These are phyloP conservation scores for Dissostichus mawsoni DNA, from an alignment of 2,113 vertebrate genomes.

Conservation along the genomic window DNA sequence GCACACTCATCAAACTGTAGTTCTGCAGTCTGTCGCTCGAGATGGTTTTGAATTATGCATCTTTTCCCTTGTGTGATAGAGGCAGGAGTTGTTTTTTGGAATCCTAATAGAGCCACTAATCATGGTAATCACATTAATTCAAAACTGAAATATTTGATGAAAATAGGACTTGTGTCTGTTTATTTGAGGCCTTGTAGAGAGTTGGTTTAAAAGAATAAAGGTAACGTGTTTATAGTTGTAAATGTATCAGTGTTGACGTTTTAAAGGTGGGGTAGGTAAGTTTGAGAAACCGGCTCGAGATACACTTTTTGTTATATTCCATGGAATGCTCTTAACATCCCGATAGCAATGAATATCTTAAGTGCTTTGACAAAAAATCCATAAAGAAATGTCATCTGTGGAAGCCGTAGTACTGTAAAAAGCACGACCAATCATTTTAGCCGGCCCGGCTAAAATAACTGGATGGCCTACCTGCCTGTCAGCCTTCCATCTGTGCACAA, in stretches of 20 bases:
- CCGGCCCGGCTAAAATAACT: no score
- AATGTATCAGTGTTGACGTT: neutral
- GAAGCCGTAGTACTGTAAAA: no score
- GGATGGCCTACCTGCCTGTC: no score
- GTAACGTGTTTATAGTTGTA: neutral
- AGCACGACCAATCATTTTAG: no score
- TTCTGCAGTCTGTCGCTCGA: constrained; percentile 54
- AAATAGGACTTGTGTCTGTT: neutral
- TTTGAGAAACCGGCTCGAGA: no score
- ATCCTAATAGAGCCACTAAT: constrained; percentile 45
- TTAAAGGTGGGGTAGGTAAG: no score
- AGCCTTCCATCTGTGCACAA: no score
- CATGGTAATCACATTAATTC: constrained; percentile 6
- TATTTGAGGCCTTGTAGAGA: neutral
- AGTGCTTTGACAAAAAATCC: no score
- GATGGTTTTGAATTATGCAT: constrained; percentile 67
- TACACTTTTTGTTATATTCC: no score
- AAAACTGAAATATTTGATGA: neutral
- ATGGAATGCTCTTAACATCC: no score
- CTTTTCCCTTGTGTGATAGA: constrained; percentile 43
- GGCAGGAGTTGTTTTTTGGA: constrained; percentile 45
- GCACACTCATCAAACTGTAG: constrained; percentile 45
- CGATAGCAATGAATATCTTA: no score
- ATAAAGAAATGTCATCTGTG: no score
- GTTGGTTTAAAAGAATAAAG: neutral